Evolutionary conservation across 2,888 invertebrate genomes (phyloP).

Genomic region (Thymelicus acteon): DNA sequence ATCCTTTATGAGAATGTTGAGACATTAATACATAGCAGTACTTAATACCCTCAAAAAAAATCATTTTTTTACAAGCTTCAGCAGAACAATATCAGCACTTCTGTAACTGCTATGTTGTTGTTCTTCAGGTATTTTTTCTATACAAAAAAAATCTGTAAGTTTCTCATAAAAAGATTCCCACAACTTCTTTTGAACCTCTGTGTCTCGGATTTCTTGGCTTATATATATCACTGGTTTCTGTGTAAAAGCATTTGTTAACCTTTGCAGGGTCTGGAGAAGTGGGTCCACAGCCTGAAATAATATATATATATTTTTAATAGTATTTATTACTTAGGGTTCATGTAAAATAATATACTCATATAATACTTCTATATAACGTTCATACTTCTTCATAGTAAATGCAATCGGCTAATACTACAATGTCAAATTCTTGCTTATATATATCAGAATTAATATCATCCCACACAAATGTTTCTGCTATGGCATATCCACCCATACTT

Average conservation of each 20-base stretch:
- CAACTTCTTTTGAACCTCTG: constrained; percentile 77
- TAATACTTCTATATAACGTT: constrained; percentile 46
- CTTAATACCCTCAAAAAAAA: background rate
- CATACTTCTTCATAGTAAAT: constrained; percentile 85
- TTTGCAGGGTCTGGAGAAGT: constrained; percentile 84
- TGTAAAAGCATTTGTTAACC: constrained; percentile 67
- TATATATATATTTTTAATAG: background rate
- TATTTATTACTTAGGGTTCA: too few relatives aligned
- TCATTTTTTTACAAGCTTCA: constrained; percentile 73
- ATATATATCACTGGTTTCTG: constrained; percentile 85
- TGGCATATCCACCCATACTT: constrained; percentile 81
- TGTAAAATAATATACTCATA: background rate
- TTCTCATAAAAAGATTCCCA: constrained; percentile 73
- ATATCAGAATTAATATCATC: constrained; percentile 77
- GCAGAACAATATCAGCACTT: constrained; percentile 86
- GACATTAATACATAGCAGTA: too few relatives aligned
- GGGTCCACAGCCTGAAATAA: constrained; percentile 84
- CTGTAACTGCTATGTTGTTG: constrained; percentile 86
- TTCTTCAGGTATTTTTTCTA: constrained; percentile 81
- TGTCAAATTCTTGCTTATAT: constrained; percentile 77
- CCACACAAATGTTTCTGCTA: constrained; percentile 85
- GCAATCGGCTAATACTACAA: constrained; percentile 86
- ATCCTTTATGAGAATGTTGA: too few relatives aligned
- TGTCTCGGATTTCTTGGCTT: constrained; percentile 88
- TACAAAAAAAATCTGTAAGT: constrained; percentile 58